A percentile compares a stretch with the other conserved stretches of the same genome.
Evolutionary conservation across 2,888 invertebrate species (phyloP).

Genomic region (Cabera pusaria): DNA sequence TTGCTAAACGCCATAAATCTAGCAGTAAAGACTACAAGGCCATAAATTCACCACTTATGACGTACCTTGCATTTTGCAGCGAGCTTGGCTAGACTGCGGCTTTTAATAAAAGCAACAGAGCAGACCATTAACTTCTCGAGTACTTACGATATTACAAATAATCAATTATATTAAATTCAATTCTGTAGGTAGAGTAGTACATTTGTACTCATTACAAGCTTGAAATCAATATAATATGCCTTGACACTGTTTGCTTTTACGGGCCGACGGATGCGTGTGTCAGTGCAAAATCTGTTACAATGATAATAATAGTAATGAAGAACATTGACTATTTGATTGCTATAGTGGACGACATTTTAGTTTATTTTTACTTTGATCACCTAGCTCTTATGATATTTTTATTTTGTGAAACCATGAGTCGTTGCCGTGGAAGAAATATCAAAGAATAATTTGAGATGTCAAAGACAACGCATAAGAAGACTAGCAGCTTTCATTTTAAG

Average conservation of each 20-base stretch:
- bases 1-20: slow-evolving; percentile 8
- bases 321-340: slow-evolving; percentile 40
- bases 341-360: slow-evolving; percentile 6
- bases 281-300: slow-evolving; percentile 57
- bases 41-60: slow-evolving; percentile 10
- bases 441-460: too few species aligned
- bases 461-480: too few species aligned
- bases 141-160: slow-evolving; percentile 23
- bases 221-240: slow-evolving; percentile 72
- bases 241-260: slow-evolving; percentile 74
- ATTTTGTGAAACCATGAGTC: too few species aligned
- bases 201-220: slow-evolving; percentile 64
- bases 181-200: slow-evolving; percentile 45
- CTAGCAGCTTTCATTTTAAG: too few species aligned
- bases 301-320: slow-evolving; percentile 50
- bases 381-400: too few species aligned
- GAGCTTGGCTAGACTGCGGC: not conserved
- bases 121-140: not conserved
- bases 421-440: too few species aligned
- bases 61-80: slow-evolving; percentile 3
- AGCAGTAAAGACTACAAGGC: slow-evolving; percentile 3
- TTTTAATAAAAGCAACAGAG: too few species aligned
- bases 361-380: slow-evolving; percentile 7
- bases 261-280: slow-evolving; percentile 62
- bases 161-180: slow-evolving; percentile 46